Evolutionary conservation across 1,140 invertebrate genomes (phyloP), one percentile per base, ranked within the genome.

Genomic region (Microplitis mediator): DNA sequence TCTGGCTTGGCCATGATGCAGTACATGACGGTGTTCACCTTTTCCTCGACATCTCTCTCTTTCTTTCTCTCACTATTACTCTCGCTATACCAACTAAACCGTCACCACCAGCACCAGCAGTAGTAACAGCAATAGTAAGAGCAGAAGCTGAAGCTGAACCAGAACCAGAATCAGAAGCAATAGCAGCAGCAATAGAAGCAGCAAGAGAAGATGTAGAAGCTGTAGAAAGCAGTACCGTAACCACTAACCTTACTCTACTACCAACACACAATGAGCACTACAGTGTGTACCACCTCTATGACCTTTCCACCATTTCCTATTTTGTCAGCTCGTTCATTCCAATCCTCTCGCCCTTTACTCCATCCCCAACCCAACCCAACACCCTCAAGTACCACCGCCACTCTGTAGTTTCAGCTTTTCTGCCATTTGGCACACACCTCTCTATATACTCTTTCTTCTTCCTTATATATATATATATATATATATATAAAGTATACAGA

Each of bases 311-410:
- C 6, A 32, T 68, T 68, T 35, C 66, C 54, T 54, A 54, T 68
- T 64, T 65, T 65, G 63, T 65, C 63, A 65, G 35, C 63, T 45
- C 23, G 63, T 65, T 65, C 63, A 65, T 65, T 23, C 35, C 9
- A 36, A 45, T 51, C 50, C 14, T 51, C 34, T 14, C 36, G n/a
- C 50, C 45, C 13, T 50, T 4, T 35, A 31, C 35, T 35, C 60
- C 35, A 35, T 32, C 13, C 16, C 6, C 9, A 3, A 50, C 45
- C 45, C 13, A 14, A 54, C 52, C n/a, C 16, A 54, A 54, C 11
- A 72, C 61, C 72, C 71, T 75, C 60, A 63, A 74, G 67, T 72
- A 69, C 68, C 31, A 13, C 32, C 16, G 50, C 14, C 4, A 31
- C 36, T 45, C 45, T 74, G 62, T 39, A 74, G 68, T 64, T 64